phyloP scores from a whole-genome alignment of 2,797 vertebrate genomes.

The Neoniphon sammara region DNA sequence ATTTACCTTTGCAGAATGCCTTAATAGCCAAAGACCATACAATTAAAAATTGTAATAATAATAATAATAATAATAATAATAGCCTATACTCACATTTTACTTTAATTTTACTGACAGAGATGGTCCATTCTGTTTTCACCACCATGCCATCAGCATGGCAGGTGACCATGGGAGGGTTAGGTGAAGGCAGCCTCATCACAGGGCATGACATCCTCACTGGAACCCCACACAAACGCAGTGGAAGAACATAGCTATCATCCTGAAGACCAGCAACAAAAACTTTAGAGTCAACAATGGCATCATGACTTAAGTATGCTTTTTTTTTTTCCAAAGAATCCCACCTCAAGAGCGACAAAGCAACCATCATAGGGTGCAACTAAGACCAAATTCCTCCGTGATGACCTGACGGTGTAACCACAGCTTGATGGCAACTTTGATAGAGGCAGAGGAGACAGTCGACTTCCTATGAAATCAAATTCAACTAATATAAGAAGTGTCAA shows the following conservation, averaged over 20 bases:
- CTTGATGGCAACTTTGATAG: slow-evolving; percentile 76
- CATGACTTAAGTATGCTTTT: not conserved
- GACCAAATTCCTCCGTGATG: slow-evolving; percentile 59
- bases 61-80: not conserved
- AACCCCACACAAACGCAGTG: slow-evolving; percentile 75
- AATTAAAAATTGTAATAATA: not conserved
- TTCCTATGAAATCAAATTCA: slow-evolving; percentile 57
- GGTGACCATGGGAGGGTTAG: slow-evolving; percentile 72
- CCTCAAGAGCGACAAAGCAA: slow-evolving; percentile 79
- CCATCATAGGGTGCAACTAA: slow-evolving; percentile 79
- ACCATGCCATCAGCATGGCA: slow-evolving; percentile 81
- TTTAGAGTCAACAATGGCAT: not conserved
- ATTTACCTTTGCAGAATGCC: too few relatives aligned
- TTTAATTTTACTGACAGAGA: slow-evolving; percentile 58
- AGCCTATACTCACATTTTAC: slow-evolving; percentile 73
- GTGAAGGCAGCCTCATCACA: slow-evolving; percentile 33
- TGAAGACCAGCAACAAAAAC: slow-evolving; percentile 45
- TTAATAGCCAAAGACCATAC: too few relatives aligned
- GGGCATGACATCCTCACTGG: slow-evolving; percentile 82
- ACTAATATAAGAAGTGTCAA: not conserved
- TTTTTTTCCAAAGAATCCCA: slow-evolving; percentile 34
- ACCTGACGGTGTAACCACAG: slow-evolving; percentile 78
- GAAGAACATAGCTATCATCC: slow-evolving; percentile 76
- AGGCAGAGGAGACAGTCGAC: slow-evolving; percentile 71
- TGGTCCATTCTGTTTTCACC: slow-evolving; percentile 64